Percentiles rank a stretch among this genome's conserved stretches.
These are phyloP conservation scores for Ormyrus thymus DNA, from an alignment of 2,888 invertebrate species.

Conservation along the genomic window DNA sequence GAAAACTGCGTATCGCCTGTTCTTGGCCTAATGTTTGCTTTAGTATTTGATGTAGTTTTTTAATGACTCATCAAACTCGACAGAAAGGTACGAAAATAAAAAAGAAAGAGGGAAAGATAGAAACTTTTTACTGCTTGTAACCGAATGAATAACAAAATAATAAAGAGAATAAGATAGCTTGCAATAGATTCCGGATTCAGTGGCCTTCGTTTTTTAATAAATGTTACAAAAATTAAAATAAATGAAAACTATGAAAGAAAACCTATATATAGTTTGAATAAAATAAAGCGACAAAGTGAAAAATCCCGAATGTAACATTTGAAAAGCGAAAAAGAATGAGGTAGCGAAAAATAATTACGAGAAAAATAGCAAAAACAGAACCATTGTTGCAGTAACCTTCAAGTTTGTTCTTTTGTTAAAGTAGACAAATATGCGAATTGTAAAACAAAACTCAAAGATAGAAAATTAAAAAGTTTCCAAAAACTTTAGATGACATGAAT, in stretches of 20 bases:
- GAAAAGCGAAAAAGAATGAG: neutral
- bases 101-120: neutral
- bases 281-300: slow-evolving; percentile 40
- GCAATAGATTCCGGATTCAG: slow-evolving; percentile 64
- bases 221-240: slow-evolving; percentile 49
- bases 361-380: slow-evolving; percentile 42
- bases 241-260: slow-evolving; percentile 57
- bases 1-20: slow-evolving; percentile 55
- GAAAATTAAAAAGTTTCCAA: slow-evolving; percentile 19
- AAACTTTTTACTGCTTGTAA: slow-evolving; percentile 28
- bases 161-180: slow-evolving; percentile 57
- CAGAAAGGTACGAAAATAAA: slow-evolving; percentile 3
- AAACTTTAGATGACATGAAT: slow-evolving; percentile 47
- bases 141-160: slow-evolving; percentile 37
- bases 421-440: slow-evolving; percentile 30
- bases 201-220: slow-evolving; percentile 65
- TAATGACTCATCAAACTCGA: slow-evolving; percentile 29
- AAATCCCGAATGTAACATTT: slow-evolving; percentile 21
- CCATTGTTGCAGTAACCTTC: slow-evolving; percentile 47
- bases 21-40: slow-evolving; percentile 63
- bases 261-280: slow-evolving; percentile 58
- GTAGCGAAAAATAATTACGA: slow-evolving; percentile 1
- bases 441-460: slow-evolving; percentile 7
- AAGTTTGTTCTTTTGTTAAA: slow-evolving; percentile 52
- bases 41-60: slow-evolving; percentile 18